These are phyloP conservation scores for Polypterus bichir DNA, from an alignment of 2,113 vertebrate genomes.

Conservation along the genomic window DNA sequence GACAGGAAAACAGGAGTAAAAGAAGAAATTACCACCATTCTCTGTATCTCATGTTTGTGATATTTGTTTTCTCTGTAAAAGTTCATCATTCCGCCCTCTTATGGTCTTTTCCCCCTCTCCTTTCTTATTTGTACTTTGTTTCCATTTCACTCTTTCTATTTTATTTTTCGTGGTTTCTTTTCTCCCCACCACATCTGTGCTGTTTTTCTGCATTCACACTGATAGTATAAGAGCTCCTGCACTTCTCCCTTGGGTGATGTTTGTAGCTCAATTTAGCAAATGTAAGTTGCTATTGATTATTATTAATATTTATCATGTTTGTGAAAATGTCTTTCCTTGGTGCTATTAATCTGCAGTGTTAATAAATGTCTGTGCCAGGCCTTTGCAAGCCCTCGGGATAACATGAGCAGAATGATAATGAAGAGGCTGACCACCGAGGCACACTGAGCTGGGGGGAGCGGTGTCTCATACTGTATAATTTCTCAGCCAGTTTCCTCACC, in stretches of 20 bases:
- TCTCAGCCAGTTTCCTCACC: no score
- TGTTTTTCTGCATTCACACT: no score
- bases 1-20: no score
- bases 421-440: conserved; percentile 39
- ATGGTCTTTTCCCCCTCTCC: conserved; percentile 14
- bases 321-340: conserved; percentile 56
- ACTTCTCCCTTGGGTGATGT: conserved; percentile 41
- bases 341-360: conserved; percentile 79
- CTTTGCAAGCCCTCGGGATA: conserved; percentile 37
- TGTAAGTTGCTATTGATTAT: conserved; percentile 76
- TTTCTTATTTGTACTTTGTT: conserved; percentile 27
- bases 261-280: conserved; percentile 58
- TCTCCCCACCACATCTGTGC: conserved; percentile 7
- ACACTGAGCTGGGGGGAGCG: background rate
- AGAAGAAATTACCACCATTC: no score
- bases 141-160: background rate
- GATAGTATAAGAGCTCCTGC: background rate
- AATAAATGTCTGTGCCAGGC: conserved; percentile 59
- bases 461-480: no score
- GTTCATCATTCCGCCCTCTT: no score
- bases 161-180: background rate
- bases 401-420: conserved; percentile 60
- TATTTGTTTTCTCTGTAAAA: no score
- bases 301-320: conserved; percentile 87
- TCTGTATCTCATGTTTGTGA: no score